Percentiles rank a stretch among this genome's conserved stretches.
phyloP scores from a whole-genome alignment of 2,888 invertebrate genomes.

The Oscheius sp. region DNA sequence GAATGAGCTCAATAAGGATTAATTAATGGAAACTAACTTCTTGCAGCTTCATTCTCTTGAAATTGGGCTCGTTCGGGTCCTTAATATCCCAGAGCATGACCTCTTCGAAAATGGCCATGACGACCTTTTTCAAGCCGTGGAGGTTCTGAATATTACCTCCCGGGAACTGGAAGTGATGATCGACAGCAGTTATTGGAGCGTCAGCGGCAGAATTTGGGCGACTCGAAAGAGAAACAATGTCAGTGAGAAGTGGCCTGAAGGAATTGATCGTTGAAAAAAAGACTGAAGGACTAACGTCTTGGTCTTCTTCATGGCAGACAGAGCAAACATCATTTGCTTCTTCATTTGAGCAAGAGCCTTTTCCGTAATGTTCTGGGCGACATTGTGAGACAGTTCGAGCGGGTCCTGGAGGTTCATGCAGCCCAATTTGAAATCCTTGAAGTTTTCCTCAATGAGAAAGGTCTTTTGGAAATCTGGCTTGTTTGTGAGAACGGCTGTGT shows the following conservation, averaged over 20 bases:
- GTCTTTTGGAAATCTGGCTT: not conserved
- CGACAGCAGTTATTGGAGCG: not conserved
- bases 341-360: conserved; percentile 32
- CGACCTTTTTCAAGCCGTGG: not conserved
- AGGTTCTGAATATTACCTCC: not conserved
- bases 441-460: not conserved
- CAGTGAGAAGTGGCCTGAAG: not conserved
- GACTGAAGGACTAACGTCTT: not conserved
- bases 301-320: conserved; percentile 39
- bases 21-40: conserved; percentile 2
- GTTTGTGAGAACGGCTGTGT: not conserved
- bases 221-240: conserved; percentile 1
- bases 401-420: conserved; percentile 49
- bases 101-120: conserved; percentile 6
- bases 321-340: conserved; percentile 36
- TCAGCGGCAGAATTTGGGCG: not conserved
- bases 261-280: not conserved
- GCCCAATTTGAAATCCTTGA: conserved; percentile 25
- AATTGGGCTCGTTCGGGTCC: conserved; percentile 1
- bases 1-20: not conserved
- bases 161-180: not conserved
- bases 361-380: conserved; percentile 44
- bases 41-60: conserved; percentile 27
- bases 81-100: conserved; percentile 8
- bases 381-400: conserved; percentile 54